Conservation (phyloP, 2,113 vertebrate genomes). For the Indri indri region DNA sequence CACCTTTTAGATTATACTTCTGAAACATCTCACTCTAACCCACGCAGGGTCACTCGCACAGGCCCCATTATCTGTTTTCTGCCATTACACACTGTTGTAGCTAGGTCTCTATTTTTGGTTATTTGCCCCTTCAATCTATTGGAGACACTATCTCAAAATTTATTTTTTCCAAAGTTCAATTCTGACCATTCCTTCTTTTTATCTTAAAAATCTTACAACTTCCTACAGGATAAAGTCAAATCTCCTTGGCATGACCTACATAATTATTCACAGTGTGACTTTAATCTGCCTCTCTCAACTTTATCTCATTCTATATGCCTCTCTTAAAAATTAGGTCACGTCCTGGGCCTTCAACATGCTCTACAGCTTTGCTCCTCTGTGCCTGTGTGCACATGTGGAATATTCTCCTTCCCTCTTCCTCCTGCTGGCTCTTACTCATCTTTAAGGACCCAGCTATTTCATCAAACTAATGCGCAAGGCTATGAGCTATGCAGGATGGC, state of each 20-base stretch:
- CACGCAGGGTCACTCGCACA: neutral
- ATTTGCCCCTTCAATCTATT: neutral
- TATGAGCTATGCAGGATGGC: neutral
- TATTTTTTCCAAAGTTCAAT: neutral
- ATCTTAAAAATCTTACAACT: neutral
- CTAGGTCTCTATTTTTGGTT: neutral
- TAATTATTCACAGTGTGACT: neutral
- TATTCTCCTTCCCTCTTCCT: neutral
- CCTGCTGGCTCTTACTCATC: neutral
- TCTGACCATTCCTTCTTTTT: neutral
- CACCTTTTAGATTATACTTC: neutral
- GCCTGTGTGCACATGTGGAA: neutral
- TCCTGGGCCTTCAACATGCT: neutral
- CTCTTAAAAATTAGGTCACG: neutral
- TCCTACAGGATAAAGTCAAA: neutral
- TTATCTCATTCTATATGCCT: neutral
- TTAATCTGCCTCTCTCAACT: neutral
- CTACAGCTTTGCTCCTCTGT: neutral
- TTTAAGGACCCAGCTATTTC: neutral
- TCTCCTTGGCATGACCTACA: neutral
- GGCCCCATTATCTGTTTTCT: neutral
- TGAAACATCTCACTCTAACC: neutral
- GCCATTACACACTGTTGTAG: neutral
- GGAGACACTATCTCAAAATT: neutral
- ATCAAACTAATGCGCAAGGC: neutral